Percentiles rank a stretch among this genome's conserved stretches.
Conservation (phyloP, 2,888 invertebrate genomes). For the Hypomecis atomaria region DNA sequence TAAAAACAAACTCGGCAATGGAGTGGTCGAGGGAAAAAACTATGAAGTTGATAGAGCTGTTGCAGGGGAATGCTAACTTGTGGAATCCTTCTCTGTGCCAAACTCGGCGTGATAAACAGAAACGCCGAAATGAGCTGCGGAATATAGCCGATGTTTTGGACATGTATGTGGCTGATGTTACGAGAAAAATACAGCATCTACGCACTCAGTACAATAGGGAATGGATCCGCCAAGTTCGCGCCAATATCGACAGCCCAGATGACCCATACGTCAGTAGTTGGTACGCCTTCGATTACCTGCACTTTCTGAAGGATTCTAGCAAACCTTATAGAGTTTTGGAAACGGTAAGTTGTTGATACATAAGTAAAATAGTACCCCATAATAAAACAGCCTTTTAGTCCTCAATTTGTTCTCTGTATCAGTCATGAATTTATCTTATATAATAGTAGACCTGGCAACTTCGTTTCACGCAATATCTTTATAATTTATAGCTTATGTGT, state of each 20-base stretch:
- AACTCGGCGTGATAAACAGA: constrained; percentile 75
- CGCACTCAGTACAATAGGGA: constrained; percentile 86
- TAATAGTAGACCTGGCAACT: no score
- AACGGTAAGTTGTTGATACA: constrained; percentile 56
- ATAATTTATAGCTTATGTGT: no score
- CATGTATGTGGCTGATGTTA: constrained; percentile 76
- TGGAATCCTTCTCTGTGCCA: constrained; percentile 78
- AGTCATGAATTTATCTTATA: no score
- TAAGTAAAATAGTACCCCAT: background rate
- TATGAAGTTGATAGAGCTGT: constrained; percentile 73
- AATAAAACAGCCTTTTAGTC: no score
- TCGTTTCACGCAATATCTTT: no score
- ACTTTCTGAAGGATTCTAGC: constrained; percentile 84
- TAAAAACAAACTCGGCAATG: constrained; percentile 58
- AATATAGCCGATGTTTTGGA: constrained; percentile 70
- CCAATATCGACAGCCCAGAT: constrained; percentile 77
- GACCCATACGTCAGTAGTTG: constrained; percentile 81
- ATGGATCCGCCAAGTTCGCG: constrained; percentile 81
- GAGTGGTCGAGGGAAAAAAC: constrained; percentile 82
- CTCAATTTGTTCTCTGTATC: no score
- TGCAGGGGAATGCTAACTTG: constrained; percentile 72
- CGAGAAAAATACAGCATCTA: constrained; percentile 86
- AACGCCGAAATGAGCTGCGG: constrained; percentile 73
- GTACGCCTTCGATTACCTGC: constrained; percentile 85
- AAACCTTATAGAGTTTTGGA: constrained; percentile 73